Evolutionary conservation across 2,113 vertebrate species (phyloP), one percentile per base, ranked within the genome.

Genomic region (Syngnathoides biaculeatus): DNA sequence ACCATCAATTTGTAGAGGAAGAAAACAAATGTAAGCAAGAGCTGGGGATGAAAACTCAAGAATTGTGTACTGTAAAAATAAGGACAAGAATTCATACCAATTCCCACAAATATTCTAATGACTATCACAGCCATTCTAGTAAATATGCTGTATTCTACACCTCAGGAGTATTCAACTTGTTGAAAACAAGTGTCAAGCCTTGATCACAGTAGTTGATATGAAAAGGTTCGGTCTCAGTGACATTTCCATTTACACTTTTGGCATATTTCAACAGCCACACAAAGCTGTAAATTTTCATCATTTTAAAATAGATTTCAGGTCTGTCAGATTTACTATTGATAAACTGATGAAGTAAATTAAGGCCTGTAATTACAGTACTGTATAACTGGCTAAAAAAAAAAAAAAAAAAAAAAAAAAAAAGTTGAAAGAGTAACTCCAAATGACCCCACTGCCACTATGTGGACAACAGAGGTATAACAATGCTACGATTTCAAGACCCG

Each of bases 391-490:
- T 22, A 26, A 55, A 26, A 10, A 26, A 57, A 14, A 14, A n/a
- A n/a, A n/a, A n/a, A n/a, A n/a, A n/a, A n/a, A n/a, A n/a, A n/a
- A n/a, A n/a, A n/a, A n/a, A n/a, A n/a, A n/a, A n/a, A n/a, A n/a
- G n/a, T n/a, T 30, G 55, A 27, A 15, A 30, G 26, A 14, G 30
- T 57, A 8, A 30, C 30, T 62, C 35, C 15, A 30, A 24, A 8
- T 35, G 61, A 45, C 15, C n/a, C 10, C 62, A 70, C 71, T 83
- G 86, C 78, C 72, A 11, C 78, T 0, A 0, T 73, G 78, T 86
- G 87, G 86, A 64, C 57, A 73, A 42, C 6, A 8, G 3, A 5
- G 12, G 65, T 73, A 80, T n/a, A 45, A 48, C 82, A 86, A 11
- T n/a, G 19, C 22, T 39, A 5, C 1, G 43, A 5, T 7, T 1